These are phyloP conservation scores for Matsumyia berberina DNA, from an alignment of 2,888 invertebrate species.

Conservation along the genomic window DNA sequence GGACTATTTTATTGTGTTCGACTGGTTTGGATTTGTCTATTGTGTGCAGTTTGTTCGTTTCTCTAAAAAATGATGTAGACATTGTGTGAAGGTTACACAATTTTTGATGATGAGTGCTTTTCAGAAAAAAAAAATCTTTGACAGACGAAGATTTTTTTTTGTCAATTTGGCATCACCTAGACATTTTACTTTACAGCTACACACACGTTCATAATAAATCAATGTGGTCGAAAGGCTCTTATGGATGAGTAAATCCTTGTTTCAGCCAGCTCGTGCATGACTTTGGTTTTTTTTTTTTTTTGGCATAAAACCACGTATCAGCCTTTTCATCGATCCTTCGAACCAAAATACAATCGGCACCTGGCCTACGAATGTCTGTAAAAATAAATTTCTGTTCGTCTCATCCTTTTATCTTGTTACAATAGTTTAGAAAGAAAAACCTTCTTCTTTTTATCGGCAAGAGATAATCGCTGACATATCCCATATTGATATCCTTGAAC, in stretches of 20 bases:
- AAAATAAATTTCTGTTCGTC: background rate
- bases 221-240: too few relatives aligned
- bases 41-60: slow-evolving; percentile 55
- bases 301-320: slow-evolving; percentile 3
- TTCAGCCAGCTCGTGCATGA: background rate
- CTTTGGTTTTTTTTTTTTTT: too few relatives aligned
- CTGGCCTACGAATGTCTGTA: slow-evolving; percentile 9
- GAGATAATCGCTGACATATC: slow-evolving; percentile 57
- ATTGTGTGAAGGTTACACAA: slow-evolving; percentile 30
- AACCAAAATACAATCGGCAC: slow-evolving; percentile 20
- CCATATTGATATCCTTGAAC: slow-evolving; percentile 34
- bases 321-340: background rate
- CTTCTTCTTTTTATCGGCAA: slow-evolving; percentile 46
- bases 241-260: too few relatives aligned
- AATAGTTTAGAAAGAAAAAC: slow-evolving; percentile 28
- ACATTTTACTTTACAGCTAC: too few relatives aligned
- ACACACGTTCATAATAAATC: too few relatives aligned
- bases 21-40: slow-evolving; percentile 33
- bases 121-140: too few relatives aligned
- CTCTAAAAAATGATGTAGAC: slow-evolving; percentile 30
- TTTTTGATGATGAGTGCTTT: slow-evolving; percentile 4
- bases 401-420: slow-evolving; percentile 16
- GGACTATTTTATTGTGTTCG: slow-evolving; percentile 52
- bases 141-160: too few relatives aligned
- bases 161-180: too few relatives aligned